phyloP scores from a whole-genome alignment of 1,140 invertebrate species.

The Radopholus similis region DNA sequence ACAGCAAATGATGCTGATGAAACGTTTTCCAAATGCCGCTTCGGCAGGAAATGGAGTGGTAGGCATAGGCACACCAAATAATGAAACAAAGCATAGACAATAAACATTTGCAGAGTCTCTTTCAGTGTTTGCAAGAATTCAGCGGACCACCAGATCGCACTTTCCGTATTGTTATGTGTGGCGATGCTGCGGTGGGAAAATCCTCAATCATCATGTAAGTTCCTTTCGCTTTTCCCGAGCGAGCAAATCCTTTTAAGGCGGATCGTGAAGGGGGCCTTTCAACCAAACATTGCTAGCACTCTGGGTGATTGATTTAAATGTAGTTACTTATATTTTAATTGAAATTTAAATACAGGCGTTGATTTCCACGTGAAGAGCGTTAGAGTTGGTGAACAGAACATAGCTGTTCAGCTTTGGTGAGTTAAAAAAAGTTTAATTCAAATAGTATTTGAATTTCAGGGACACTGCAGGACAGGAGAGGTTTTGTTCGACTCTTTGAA shows the following conservation, averaged over 20 bases:
- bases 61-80: too few species aligned
- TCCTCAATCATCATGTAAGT: conserved; percentile 69
- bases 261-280: conserved; percentile 67
- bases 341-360: conserved; percentile 63
- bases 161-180: conserved; percentile 69
- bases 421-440: conserved; percentile 4
- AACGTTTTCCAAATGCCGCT: conserved; percentile 5
- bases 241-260: too few species aligned
- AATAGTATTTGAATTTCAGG: conserved; percentile 17
- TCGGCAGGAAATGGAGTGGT: conserved; percentile 5
- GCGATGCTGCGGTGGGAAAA: conserved; percentile 71
- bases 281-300: conserved; percentile 67
- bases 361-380: conserved; percentile 70
- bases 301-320: conserved; percentile 62
- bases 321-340: neutral
- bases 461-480: conserved; percentile 69
- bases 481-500: conserved; percentile 43
- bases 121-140: conserved; percentile 52
- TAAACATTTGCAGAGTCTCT: neutral
- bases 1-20: conserved; percentile 22
- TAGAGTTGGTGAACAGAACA: conserved; percentile 66
- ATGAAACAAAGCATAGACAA: too few species aligned
- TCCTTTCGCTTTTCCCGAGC: too few species aligned
- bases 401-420: conserved; percentile 68
- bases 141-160: conserved; percentile 66